These are phyloP conservation scores for Nineta flava DNA, from an alignment of 2,888 invertebrate genomes.

Conservation along the genomic window DNA sequence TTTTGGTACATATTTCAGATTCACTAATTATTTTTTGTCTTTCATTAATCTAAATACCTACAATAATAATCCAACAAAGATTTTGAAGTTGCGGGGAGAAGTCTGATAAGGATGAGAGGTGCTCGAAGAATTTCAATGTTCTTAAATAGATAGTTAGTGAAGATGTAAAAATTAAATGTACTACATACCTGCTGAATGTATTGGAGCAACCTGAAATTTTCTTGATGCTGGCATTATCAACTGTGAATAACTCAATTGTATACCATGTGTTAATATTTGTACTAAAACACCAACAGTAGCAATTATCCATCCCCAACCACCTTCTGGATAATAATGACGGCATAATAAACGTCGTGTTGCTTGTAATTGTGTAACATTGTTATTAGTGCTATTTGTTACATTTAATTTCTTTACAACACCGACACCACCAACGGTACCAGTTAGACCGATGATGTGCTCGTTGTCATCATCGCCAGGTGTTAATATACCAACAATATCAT, in stretches of 20 bases:
- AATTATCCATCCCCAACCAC: slow-evolving; percentile 77
- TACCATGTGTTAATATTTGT: slow-evolving; percentile 56
- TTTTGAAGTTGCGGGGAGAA: too few species aligned
- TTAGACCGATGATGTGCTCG: slow-evolving; percentile 1
- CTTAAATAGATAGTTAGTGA: too few species aligned
- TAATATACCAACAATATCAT: not conserved
- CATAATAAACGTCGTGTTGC: slow-evolving; percentile 49
- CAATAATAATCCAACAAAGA: too few species aligned
- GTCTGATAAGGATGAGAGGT: too few species aligned
- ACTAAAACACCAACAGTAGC: slow-evolving; percentile 55
- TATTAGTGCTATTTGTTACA: not conserved
- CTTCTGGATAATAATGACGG: slow-evolving; percentile 71
- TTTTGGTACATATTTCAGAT: too few species aligned
- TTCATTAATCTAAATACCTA: too few species aligned
- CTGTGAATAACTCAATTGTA: slow-evolving; percentile 46
- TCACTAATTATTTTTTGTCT: too few species aligned
- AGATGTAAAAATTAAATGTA: too few species aligned
- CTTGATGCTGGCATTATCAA: slow-evolving; percentile 45
- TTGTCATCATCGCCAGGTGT: slow-evolving; percentile 3
- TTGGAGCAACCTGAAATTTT: slow-evolving; percentile 42
- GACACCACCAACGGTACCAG: slow-evolving; percentile 2
- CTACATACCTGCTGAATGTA: slow-evolving; percentile 43
- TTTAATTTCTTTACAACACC: slow-evolving; percentile 3
- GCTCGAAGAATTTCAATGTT: too few species aligned
- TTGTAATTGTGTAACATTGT: slow-evolving; percentile 30